phyloP scores from a whole-genome alignment of 2,888 invertebrate genomes.

The Capitulum mitella region DNA sequence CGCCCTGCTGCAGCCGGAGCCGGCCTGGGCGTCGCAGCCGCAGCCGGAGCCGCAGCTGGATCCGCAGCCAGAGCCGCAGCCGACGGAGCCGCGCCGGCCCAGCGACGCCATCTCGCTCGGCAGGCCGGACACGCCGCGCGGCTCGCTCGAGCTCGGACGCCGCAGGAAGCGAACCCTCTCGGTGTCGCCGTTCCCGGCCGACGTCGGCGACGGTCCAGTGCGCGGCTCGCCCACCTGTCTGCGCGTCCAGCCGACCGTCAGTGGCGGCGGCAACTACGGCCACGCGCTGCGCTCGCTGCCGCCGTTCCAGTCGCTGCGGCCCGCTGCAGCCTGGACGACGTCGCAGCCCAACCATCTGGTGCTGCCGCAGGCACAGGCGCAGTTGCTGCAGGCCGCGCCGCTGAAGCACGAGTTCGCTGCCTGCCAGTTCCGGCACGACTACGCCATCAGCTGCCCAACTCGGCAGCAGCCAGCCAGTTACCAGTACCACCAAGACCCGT shows the following conservation, averaged over 20 bases:
- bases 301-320: constrained; percentile 16
- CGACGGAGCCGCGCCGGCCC: not conserved
- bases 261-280: constrained; percentile 18
- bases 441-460: not conserved
- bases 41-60: not conserved
- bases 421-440: not conserved
- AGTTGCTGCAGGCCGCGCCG: constrained; percentile 28
- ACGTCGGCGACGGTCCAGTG: constrained; percentile 40
- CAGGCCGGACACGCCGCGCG: constrained; percentile 29
- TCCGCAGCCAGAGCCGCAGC: not conserved
- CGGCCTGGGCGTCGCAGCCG: not conserved
- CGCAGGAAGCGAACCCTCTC: constrained; percentile 33
- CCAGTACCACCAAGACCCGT: not conserved
- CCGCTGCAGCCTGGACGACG: constrained; percentile 22
- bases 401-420: constrained; percentile 31
- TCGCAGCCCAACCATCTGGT: constrained; percentile 5
- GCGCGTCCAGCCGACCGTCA: constrained; percentile 34
- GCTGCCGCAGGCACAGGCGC: constrained; percentile 30
- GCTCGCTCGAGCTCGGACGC: constrained; percentile 29
- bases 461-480: not conserved
- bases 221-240: constrained; percentile 46
- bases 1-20: not conserved
- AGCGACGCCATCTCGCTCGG: not conserved
- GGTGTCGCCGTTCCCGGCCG: constrained; percentile 29
- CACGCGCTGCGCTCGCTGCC: not conserved